Conservation (phyloP, 2,888 invertebrate species). For the Leptopilina syphax region DNA sequence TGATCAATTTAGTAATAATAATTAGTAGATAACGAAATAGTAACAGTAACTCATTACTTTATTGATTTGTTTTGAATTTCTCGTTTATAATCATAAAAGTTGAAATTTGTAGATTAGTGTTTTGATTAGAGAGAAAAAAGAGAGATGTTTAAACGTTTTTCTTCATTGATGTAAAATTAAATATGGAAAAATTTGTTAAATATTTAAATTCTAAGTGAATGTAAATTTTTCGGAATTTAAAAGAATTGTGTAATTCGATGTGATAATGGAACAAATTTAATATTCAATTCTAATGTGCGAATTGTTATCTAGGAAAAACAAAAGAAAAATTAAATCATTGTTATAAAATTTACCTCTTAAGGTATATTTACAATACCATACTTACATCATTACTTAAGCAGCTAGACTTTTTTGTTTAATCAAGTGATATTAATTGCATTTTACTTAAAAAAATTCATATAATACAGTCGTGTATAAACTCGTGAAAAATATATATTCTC, state of each 20-base stretch:
- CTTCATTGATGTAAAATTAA: neutral
- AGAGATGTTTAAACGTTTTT: too few species aligned
- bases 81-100: too few species aligned
- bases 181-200: neutral
- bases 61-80: neutral
- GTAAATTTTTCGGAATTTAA: neutral
- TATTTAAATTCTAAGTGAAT: neutral
- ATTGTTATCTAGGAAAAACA: slow-evolving; percentile 2
- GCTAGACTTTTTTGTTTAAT: slow-evolving; percentile 49
- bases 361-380: slow-evolving; percentile 47
- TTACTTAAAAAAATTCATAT: slow-evolving; percentile 41
- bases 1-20: slow-evolving; percentile 4
- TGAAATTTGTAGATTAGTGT: too few species aligned
- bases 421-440: slow-evolving; percentile 48
- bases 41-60: neutral
- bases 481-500: slow-evolving; percentile 8
- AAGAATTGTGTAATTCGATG: neutral
- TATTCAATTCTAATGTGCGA: neutral
- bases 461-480: neutral
- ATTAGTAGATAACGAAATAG: neutral
- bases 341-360: slow-evolving; percentile 7
- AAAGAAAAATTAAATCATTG: neutral
- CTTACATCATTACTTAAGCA: slow-evolving; percentile 51
- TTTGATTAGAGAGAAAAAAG: too few species aligned
- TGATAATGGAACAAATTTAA: neutral